Evolutionary conservation across 2,888 invertebrate species (phyloP).

Genomic region (Lochmaea crataegi): DNA sequence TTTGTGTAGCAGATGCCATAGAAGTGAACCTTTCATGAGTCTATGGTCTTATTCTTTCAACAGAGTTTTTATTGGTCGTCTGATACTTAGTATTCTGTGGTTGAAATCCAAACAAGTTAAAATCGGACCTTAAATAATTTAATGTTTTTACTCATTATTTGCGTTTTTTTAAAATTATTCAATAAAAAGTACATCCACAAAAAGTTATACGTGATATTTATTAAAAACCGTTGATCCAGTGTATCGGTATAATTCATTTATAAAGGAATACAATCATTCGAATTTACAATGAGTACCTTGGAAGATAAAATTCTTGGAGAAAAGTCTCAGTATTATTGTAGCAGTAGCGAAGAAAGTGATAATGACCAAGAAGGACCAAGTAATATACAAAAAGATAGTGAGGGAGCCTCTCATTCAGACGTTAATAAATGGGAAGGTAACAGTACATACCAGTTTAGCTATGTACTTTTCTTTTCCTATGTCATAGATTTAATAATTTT

Average conservation of each 20-base stretch:
- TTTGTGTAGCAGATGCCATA: too few species aligned
- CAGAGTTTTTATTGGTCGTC: not conserved
- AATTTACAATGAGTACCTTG: conserved; percentile 82
- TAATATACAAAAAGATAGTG: conserved; percentile 54
- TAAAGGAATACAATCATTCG: not conserved
- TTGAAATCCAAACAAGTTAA: not conserved
- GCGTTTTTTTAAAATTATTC: not conserved
- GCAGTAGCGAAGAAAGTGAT: conserved; percentile 85
- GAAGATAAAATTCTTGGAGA: conserved; percentile 96
- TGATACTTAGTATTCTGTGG: not conserved
- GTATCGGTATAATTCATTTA: conserved; percentile 9
- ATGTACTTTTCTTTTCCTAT: not conserved
- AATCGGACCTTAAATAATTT: not conserved
- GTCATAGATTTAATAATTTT: not conserved
- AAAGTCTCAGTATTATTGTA: conserved; percentile 94
- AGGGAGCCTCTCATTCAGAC: conserved; percentile 59
- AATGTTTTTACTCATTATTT: not conserved
- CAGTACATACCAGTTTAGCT: not conserved
- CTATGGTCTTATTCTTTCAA: not conserved
- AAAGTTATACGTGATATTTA: not conserved
- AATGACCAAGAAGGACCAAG: conserved; percentile 65
- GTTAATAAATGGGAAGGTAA: conserved; percentile 78
- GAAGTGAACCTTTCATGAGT: too few species aligned
- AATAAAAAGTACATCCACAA: too few species aligned
- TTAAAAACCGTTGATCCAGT: not conserved